phyloP scores from a whole-genome alignment of 2,888 invertebrate species.

The Meteorus cinctellus region DNA sequence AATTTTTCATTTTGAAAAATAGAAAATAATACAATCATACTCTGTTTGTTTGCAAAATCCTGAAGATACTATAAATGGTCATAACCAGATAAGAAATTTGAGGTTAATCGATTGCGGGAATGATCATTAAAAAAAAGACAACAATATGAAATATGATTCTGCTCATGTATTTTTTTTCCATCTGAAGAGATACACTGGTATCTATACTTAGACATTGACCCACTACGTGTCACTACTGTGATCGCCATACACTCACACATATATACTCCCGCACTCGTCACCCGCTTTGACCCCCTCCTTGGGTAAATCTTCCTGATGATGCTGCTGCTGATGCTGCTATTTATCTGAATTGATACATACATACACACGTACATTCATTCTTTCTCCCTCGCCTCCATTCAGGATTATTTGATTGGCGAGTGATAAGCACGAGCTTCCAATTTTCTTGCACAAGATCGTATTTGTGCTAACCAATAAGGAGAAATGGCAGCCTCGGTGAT shows the following conservation, averaged over 20 bases:
- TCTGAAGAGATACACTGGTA: not conserved
- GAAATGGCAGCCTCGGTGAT: constrained; percentile 30
- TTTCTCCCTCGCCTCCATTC: not conserved
- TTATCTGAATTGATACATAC: not conserved
- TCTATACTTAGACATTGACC: not conserved
- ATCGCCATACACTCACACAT: not conserved
- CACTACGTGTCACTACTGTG: constrained; percentile 1
- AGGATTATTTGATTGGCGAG: constrained; percentile 20
- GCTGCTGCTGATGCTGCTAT: not conserved
- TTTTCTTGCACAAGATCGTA: not conserved
- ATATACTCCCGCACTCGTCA: not conserved
- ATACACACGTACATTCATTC: not conserved
- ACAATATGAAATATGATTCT: no score
- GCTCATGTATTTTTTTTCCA: not conserved
- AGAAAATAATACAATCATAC: no score
- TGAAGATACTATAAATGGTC: no score
- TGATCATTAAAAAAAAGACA: no score
- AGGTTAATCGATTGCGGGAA: no score
- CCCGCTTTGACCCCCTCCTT: not conserved
- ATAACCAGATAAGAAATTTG: no score
- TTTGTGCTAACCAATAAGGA: constrained; percentile 12
- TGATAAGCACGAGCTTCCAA: not conserved
- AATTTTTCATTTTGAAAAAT: no score
- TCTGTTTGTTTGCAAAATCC: no score
- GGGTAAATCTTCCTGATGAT: not conserved